Percentiles rank a stretch among this genome's conserved stretches.
These are phyloP conservation scores for Sitodiplosis mosellana DNA, from an alignment of 1,140 invertebrate species.

Conservation along the genomic window DNA sequence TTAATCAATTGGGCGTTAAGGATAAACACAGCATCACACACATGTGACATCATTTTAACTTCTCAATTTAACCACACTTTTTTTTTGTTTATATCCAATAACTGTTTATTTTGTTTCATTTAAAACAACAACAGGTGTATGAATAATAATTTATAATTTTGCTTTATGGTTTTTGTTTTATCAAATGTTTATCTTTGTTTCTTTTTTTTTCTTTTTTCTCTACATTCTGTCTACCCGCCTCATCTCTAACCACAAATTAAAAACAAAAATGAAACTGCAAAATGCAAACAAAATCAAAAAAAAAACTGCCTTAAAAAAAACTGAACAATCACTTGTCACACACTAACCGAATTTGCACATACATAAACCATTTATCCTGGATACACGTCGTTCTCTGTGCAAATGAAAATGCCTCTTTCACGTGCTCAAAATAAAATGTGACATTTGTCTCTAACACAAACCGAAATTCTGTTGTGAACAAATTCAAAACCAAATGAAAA, in stretches of 20 bases:
- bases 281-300: not conserved
- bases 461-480: too few relatives aligned
- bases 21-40: not conserved
- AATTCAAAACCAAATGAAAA: too few relatives aligned
- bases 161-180: constrained; percentile 11
- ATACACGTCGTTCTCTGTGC: too few relatives aligned
- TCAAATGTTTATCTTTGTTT: constrained; percentile 25
- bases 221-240: constrained; percentile 43
- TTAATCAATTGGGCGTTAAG: not conserved
- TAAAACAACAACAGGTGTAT: constrained; percentile 9
- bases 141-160: constrained; percentile 11
- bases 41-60: not conserved
- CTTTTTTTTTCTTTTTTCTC: constrained; percentile 57
- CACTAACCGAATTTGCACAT: too few relatives aligned
- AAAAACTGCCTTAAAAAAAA: not conserved
- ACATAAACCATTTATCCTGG: too few relatives aligned
- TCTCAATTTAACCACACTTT: not conserved
- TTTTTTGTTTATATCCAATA: not conserved
- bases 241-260: not conserved
- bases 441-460: too few relatives aligned
- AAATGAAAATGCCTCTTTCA: too few relatives aligned
- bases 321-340: too few relatives aligned
- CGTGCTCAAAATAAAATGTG: too few relatives aligned
- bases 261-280: not conserved
- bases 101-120: constrained; percentile 2